Base-by-base conservation (phyloP, 92 coral and sea anemone species). In the Hydrozoanthus gracilis region DNA sequence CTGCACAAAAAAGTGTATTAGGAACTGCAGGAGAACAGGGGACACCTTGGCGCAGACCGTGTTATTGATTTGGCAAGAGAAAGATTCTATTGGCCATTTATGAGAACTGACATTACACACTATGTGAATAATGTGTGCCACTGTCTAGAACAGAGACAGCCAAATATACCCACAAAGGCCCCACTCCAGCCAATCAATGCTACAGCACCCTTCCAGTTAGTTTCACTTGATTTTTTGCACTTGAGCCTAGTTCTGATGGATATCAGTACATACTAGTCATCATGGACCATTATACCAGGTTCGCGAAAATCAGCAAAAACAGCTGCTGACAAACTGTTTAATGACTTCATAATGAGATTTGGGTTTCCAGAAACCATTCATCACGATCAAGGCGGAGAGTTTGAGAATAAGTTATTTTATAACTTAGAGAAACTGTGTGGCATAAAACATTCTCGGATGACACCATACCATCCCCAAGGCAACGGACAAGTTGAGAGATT, bases 371-470 rank as follows among this genome's bases (percentile, higher is more conserved):
- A 76, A 75, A 78, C 76, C 9, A 80, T 92, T 62, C 93, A 82
- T 51, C 92, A 86, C 10, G 90, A 93, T 60, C 92, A 90, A 76
- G 92, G 90, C 5, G 76, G 77, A 8, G 93, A 93, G 73, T 90
- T 90, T 60, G 94, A 88, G 44, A 93, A 87, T 72, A 84, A 89
- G 74, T 84, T 89, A 17, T 89, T 93, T 73, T 80, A 87, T 79
- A 80, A 89, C 68, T 83, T 91, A 51, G 92, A 93, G 82, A 92
- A 91, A 68, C 86, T 91, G 68, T 69, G 90, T 52, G 87, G 93
- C 44, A 39, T 93, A 48, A 74, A 50, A 64, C 87, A 90, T 18
- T 90, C 90, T 7, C 66, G 91, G 6, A 92, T 90, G 17, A 92
- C 93, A 5, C 90, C 90, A 15, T 84, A 87, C 76, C 92, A 91